A percentile compares a stretch with the other conserved stretches of the same genome.
These are phyloP conservation scores for Neomonachus schauinslandi DNA, from an alignment of 2,113 vertebrate genomes.

Conservation along the genomic window DNA sequence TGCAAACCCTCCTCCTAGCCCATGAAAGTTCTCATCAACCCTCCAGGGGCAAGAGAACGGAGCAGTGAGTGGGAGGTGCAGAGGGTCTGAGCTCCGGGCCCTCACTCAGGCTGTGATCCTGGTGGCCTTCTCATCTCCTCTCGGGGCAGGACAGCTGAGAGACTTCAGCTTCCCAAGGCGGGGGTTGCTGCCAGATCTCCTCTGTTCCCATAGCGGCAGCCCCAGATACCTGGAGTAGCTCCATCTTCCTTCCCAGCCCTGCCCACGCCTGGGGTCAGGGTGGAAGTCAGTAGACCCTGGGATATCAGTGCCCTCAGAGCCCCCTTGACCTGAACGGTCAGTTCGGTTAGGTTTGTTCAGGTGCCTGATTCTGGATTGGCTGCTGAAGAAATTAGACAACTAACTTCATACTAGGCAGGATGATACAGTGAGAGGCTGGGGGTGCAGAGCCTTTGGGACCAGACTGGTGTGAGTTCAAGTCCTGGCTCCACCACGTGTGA, in stretches of 20 bases:
- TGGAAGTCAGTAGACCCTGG: rapidly evolving
- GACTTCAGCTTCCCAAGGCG: neutral
- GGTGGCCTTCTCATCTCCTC: neutral
- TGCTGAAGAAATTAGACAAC: neutral
- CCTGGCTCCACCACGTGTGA: neutral
- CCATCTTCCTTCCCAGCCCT: neutral
- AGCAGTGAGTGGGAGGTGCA: neutral
- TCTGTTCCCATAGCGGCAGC: neutral
- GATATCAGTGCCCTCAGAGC: neutral
- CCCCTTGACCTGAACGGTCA: neutral
- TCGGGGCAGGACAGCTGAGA: neutral
- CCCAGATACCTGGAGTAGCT: neutral
- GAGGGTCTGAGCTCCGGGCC: neutral
- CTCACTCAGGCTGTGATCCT: neutral
- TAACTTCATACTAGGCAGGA: neutral
- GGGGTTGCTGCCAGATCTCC: neutral
- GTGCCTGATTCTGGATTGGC: neutral
- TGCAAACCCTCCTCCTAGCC: neutral
- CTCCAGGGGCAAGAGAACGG: neutral
- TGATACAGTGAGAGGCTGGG: rapidly evolving
- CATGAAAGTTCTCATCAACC: neutral
- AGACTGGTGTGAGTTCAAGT: neutral
- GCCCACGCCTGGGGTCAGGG: neutral
- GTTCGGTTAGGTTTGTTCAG: neutral
- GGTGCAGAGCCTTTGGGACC: neutral